Evolutionary conservation across 1,140 invertebrate genomes (phyloP), one percentile per base, ranked within the genome.

Genomic region (Chironomus tepperi): DNA sequence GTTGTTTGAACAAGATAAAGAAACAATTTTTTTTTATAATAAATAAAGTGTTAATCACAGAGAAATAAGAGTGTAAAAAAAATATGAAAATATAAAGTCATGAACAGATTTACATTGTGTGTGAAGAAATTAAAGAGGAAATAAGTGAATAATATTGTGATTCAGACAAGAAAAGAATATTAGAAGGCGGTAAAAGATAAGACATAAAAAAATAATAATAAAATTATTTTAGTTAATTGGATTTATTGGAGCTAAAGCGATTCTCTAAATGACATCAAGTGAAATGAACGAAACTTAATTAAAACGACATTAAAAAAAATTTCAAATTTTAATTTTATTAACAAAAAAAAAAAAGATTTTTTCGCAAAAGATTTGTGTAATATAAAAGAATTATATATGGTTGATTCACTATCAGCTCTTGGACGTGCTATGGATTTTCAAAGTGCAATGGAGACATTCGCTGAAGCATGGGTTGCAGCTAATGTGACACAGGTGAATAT

Each of bases 361-460:
- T 57, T 57, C 12, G 47, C 12, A 57, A 57, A 15, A 9, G 47
- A 57, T 3, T 57, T 57, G 47, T 57, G 47, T n/a, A 57, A 5
- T 57, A 15, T 2, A 34, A 34, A 34, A 34, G 1, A n/a, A 57
- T 10, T n/a, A 19, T 16, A 70, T 70, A 70, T 70, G 65, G 65
- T 70, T 70, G 65, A 70, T 19, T 70, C 65, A 70, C 65, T 70
- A 9, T n/a, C 65, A 18, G 65, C 19, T 10, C 65, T 74, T 18
- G 24, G 21, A 19, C 19, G 57, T 19, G 73, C 19, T 76, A 97
- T 97, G 94, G 94, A 96, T 91, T 95, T 96, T 89, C 93, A 96
- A 86, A 95, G 93, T 87, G 94, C 94, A 77, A 96, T 97, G 94
- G 94, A 97, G 86, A 96, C 94, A 77, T 97, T 97, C 83, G 94